phyloP scores from a whole-genome alignment of 2,113 vertebrate species.

The Lagopus leucura region DNA sequence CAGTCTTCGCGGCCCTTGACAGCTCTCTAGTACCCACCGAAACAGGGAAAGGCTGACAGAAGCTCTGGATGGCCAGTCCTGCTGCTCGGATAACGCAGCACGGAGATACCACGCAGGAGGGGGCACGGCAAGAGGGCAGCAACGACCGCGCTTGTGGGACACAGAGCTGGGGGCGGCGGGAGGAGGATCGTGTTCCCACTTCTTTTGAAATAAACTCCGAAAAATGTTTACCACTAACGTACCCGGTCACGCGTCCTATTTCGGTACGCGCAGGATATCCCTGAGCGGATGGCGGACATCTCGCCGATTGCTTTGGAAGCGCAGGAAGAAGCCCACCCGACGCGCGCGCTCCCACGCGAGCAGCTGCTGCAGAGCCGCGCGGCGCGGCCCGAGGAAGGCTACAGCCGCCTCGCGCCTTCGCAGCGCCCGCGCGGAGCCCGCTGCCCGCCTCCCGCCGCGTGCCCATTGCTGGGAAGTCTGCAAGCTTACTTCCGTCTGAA shows the following conservation, averaged over 20 bases:
- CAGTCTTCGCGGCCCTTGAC: fast-evolving
- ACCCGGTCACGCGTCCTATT: not conserved
- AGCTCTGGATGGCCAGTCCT: not conserved
- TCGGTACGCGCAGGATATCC: not conserved
- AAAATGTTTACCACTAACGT: not conserved
- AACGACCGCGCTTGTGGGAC: not conserved
- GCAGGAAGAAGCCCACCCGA: not conserved
- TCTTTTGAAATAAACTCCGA: not conserved
- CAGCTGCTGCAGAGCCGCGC: not conserved
- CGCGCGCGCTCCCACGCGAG: not conserved
- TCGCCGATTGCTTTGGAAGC: not conserved
- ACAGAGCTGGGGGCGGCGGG: not conserved
- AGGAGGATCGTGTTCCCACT: not conserved
- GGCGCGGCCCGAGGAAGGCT: no score
- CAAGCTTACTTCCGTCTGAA: not conserved
- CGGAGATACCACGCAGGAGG: no score
- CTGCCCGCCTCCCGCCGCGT: not conserved
- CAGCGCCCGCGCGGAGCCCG: not conserved
- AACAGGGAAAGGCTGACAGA: not conserved
- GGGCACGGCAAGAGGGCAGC: no score
- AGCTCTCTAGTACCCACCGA: not conserved
- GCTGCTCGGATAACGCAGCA: not conserved
- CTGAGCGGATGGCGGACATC: not conserved
- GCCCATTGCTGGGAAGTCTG: not conserved
- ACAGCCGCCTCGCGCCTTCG: no score